These are phyloP conservation scores for Cephalopterus ornatus DNA, from an alignment of 2,113 vertebrate genomes.

Conservation along the genomic window DNA sequence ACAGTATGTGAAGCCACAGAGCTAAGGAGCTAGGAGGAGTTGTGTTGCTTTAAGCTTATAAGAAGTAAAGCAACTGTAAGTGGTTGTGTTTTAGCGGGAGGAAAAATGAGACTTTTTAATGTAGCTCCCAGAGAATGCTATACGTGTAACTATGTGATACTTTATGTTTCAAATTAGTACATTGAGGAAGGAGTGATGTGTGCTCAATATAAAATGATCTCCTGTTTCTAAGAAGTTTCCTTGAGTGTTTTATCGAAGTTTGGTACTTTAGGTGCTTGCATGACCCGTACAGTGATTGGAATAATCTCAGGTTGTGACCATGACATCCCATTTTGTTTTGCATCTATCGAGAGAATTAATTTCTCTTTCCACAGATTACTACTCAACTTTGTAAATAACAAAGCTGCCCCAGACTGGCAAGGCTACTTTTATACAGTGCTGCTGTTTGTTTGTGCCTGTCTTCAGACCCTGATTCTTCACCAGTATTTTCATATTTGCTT, in stretches of 20 bases:
- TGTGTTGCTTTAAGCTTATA: neutral
- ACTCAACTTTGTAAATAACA: slow-evolving; percentile 84
- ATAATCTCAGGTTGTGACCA: neutral
- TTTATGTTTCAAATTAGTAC: neutral
- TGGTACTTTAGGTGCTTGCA: neutral
- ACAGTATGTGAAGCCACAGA: neutral
- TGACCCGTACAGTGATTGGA: neutral
- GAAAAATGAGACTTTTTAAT: neutral
- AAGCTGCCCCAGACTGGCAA: slow-evolving; percentile 86
- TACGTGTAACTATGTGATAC: neutral
- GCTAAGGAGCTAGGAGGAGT: neutral
- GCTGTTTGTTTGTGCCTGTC: slow-evolving; percentile 84
- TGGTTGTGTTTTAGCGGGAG: neutral
- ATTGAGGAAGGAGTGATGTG: neutral
- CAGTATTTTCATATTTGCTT: slow-evolving; percentile 97
- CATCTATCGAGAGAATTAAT: neutral
- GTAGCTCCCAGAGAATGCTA: neutral
- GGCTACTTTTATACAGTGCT: slow-evolving; percentile 89
- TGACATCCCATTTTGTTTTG: neutral
- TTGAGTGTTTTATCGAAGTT: neutral
- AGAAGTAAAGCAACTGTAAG: neutral
- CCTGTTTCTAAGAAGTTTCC: neutral
- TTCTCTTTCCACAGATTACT: slow-evolving; percentile 76
- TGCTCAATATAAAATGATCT: neutral
- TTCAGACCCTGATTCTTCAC: slow-evolving; percentile 93